Percentiles rank a stretch among this genome's conserved stretches.
phyloP scores from a whole-genome alignment of 2,797 vertebrate species.

The Premnoplex brunnescens region DNA sequence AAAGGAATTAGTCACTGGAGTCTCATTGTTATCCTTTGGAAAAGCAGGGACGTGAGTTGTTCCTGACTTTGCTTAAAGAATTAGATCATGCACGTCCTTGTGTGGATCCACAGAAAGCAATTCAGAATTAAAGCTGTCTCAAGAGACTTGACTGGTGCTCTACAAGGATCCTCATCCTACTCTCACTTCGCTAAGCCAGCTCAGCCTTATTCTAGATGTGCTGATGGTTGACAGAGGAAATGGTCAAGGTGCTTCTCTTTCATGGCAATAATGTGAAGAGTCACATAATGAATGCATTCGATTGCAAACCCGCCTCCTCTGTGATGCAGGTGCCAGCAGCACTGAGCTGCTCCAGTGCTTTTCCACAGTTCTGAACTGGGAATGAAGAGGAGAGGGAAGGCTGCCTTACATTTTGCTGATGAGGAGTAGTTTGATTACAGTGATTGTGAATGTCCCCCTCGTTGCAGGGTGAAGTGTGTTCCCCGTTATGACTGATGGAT shows the following conservation, averaged over 20 bases:
- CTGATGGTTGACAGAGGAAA: background rate
- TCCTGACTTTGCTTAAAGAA: background rate
- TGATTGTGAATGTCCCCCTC: background rate
- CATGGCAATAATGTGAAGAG: background rate
- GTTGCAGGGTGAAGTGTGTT: background rate
- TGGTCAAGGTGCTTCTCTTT: background rate
- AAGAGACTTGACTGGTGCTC: background rate
- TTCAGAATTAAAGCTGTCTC: background rate
- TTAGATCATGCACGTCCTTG: background rate
- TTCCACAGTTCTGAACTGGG: background rate
- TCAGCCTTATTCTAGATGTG: background rate
- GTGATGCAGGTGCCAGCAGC: background rate
- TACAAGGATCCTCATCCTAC: background rate
- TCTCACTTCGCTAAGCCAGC: background rate
- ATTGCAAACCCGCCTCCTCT: background rate
- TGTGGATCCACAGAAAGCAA: background rate
- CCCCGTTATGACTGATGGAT: background rate
- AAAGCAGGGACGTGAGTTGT: background rate
- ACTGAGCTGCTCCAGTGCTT: background rate
- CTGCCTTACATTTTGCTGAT: background rate
- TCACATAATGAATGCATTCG: background rate
- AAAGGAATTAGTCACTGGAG: background rate
- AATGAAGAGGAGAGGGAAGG: background rate
- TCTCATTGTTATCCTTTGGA: background rate
- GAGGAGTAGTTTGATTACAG: background rate